Evolutionary conservation across 1,140 invertebrate species (phyloP), one percentile per base, ranked within the genome.

Genomic region (Trichoplusia ni): DNA sequence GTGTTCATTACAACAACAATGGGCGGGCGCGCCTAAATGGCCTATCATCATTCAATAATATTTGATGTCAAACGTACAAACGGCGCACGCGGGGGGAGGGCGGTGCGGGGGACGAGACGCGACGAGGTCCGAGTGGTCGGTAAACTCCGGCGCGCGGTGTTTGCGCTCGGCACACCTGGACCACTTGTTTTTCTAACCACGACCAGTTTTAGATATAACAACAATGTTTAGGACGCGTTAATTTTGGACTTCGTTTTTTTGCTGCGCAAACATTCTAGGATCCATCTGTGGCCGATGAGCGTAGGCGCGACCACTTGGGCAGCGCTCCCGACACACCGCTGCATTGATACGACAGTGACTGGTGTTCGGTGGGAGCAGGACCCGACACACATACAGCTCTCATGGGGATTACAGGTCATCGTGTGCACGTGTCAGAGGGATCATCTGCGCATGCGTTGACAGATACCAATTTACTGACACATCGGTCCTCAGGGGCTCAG

Each of bases 31-130:
- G 70, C 71, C 68, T 77, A 77, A 81, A 77, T 80, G 73, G 75
- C 76, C 69, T 80, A 79, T 82, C 77, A 80, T 80, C 78, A 73
- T 79, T 68, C 74, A 79, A 82, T 80, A 79, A 82, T 80, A 80
- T 82, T 82, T 77, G 77, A 61, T 49, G 72, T 70, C 40, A 58
- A 51, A 44, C 31, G 67, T 64, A 59, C 69, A 75, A 73, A 77
- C 74, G 71, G 25, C 54, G 29, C 8, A 16, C 44, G 25, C 37
- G 19, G 46, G 62, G 35, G 2, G 51, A 14, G 33, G 8, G 53
- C 25, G 14, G 25, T 25, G 14, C 2, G 40, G 19, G 4, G 42
- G n/a, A n/a, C 3, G 21, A 4, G 42, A 16, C n/a, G 42, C 1
- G 23, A 3, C n/a, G 23, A 23, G 42, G 29, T 14, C n/a, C 67